A percentile compares a stretch with the other conserved stretches of the same genome.
Conservation (phyloP, 1,140 invertebrate species). For the Lucilia sericata region DNA sequence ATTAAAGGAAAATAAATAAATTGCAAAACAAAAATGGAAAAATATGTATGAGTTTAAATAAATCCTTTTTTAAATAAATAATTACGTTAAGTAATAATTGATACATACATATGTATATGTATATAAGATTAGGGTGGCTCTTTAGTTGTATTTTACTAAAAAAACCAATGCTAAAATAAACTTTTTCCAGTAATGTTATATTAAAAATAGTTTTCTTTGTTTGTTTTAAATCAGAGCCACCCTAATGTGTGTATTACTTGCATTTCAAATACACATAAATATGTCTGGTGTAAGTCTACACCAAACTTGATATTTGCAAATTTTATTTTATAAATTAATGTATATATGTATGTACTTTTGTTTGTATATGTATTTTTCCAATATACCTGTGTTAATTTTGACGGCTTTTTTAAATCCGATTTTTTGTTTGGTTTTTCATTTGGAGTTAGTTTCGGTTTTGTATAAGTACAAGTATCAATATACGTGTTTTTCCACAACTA, state of each 20-base stretch:
- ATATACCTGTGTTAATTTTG: neutral
- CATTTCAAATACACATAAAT: neutral
- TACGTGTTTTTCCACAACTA: conserved; percentile 3
- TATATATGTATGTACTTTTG: neutral
- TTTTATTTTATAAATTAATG: neutral
- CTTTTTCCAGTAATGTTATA: too few relatives aligned
- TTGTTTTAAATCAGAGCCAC: too few relatives aligned
- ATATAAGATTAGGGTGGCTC: too few relatives aligned
- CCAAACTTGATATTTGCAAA: neutral
- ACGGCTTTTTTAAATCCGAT: neutral
- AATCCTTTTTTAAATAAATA: neutral
- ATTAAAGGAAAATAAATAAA: too few relatives aligned
- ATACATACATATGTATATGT: too few relatives aligned
- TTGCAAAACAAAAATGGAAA: neutral
- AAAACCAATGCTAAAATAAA: too few relatives aligned
- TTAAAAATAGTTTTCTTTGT: too few relatives aligned
- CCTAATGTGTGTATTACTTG: too few relatives aligned
- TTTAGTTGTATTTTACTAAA: too few relatives aligned
- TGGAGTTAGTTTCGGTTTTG: neutral
- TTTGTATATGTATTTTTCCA: neutral
- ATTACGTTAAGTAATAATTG: neutral
- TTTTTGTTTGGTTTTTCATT: neutral
- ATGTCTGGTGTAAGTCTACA: conserved; percentile 1
- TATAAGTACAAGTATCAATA: neutral
- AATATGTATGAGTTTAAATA: neutral